Base-by-base conservation (phyloP, 2,888 invertebrate species). In the Apantesis nais region DNA sequence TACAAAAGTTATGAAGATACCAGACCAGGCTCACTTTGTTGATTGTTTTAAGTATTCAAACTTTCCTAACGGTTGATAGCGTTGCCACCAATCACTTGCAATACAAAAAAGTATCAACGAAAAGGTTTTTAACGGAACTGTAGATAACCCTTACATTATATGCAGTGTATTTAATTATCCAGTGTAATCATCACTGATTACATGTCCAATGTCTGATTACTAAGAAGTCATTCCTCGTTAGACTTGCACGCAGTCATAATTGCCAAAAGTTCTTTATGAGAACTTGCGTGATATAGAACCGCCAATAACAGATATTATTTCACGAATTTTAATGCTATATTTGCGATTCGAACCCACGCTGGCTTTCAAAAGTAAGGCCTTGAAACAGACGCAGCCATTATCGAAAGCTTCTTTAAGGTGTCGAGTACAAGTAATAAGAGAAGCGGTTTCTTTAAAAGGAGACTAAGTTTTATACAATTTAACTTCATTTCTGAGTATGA, bases 351-450 rank as follows among this genome's bases (percentile, higher is more conserved):
- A 44, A 67, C 62, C 66, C 63, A 80, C 83, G 83, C 83, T 74
- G 39, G 73, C 65, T 52, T 69, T 73, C 73, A 71, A 80, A 82
- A 78, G 72, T 67, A 76, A 67, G 62, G 72, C 29, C 77, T 76
- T 71, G 72, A 73, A 75, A 78, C 69, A 67, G 37, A 80, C 74
- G 74, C 73, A 29, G 73, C 76, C 69, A 79, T 81, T 81, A 80
- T 71, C 58, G 70, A 73, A 68, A 31, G 62, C 72, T 78, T 79
- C 76, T 72, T 77, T 74, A 72, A 65, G 37, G 37, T 66, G 48
- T 37, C 44, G 67, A 39, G 41, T 2, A 39, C 34, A 70, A 61
- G 62, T 78, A 62, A 70, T 9, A 29, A 72, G 72, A 66, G 60
- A n/a, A 70, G 73, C 70, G 77, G 41, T 64, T 74, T 68, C 14